Base-by-base conservation (phyloP, 2,113 vertebrate species). In the Ascaphus truei region DNA sequence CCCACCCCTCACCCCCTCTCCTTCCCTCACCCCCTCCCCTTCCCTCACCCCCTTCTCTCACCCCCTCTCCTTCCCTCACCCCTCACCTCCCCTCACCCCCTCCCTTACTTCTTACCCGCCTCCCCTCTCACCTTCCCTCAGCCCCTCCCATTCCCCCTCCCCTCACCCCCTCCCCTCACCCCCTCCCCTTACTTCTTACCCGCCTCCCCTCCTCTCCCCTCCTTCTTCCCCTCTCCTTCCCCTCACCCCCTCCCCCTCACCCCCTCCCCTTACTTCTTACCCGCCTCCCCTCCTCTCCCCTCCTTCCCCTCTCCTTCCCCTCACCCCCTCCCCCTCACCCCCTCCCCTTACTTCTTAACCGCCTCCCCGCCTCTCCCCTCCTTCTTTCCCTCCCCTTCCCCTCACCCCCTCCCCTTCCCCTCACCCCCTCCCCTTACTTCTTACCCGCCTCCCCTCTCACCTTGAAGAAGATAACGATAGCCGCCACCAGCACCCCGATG, bases 391-490 rank as follows among this genome's bases (percentile, higher is more conserved):
- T 5, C 47, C 7, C 20, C 12, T 2, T 20, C 22, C 9, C 47
- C 22, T 5, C 2, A 9, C 20, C 20, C 22, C 2, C 25, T 4
- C 20, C 3, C 20, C 47, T 2, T 50, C 47, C 25, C 47, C 11
- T 25, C 18, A 18, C 25, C 8, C 2, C 18, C 16, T 23, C 20
- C 20, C 8, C 47, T 22, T 22, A 51, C 48, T 12, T 4, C 26
- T 1, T 51, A 7, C 18, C 15, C 18, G 5, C 15, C 22, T 1
- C 22, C 16, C 3, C 23, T 18, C 85, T 86, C 76, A 99, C 97
- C 95, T 96, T 93, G 79, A 97, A 93, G 80, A 90, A 99, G 89
- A 98, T 99, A 80, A 99, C 81, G 57, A 80, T 86, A 30, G 97
- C 96, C 0, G 97, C 97, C 58, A 94, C 88, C 71, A 95, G 88